Base-by-base conservation (phyloP, 2,888 invertebrate species). In the Ophion obscuratus region DNA sequence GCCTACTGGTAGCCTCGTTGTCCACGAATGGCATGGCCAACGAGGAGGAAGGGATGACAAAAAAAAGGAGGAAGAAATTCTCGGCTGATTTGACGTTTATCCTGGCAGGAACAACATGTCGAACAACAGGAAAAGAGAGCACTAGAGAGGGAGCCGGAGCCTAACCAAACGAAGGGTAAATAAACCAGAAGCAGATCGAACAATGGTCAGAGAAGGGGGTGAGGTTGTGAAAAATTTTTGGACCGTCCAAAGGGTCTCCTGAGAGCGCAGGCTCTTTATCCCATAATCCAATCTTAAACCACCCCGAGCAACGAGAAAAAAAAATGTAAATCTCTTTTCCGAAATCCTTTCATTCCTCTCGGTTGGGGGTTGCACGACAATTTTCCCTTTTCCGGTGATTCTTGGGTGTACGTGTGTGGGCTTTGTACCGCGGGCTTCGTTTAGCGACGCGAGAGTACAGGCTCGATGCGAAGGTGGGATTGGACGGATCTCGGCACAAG, bases 271-370 rank as follows among this genome's bases (percentile, higher is more conserved):
- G 40, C 40, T 75, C 78, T 85, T 80, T 85, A 85, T 85, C 82
- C 85, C 75, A 80, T 85, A 85, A 85, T 85, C 85, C 85, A 85
- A 85, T 85, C 83, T 85, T 79, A 82, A 76, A 59, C 61, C 82
- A 40, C 40, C 62, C 61, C 53, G 78, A 68, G n/a, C 61, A 76
- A 40, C 17, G n/a, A 11, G 44, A 67, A 53, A 59, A 67, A 77
- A 78, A 82, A 82, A 75, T 67, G 80, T 81, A 76, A 81, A 84
- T 84, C 84, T 77, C 61, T 84, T 73, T 83, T 47, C 59, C 36
- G 17, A 67, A 74, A 74, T 67, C 76, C 83, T 85, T 85, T 83
- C 67, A 73, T 66, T 17, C 66, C 59, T 79, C 79, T 66, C 79
- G 71, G 82, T 76, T 11, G 57, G 57, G 71, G 71, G 44, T 44